A percentile compares a stretch with the other conserved stretches of the same genome.
phyloP scores from a whole-genome alignment of 2,113 vertebrate species.

The Gulo gulo region DNA sequence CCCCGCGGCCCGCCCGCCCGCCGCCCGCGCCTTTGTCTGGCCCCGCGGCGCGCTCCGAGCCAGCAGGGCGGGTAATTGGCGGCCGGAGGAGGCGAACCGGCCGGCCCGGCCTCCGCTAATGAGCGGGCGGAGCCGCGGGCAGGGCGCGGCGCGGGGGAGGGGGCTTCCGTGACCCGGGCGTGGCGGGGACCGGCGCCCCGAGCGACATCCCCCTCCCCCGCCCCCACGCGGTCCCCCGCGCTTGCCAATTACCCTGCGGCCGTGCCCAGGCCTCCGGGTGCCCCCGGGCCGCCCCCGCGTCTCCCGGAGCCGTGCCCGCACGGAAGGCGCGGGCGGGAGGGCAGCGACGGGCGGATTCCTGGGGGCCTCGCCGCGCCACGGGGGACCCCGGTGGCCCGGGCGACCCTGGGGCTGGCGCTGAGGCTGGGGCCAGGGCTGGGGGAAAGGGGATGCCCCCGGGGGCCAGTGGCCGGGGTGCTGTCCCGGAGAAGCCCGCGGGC shows the following conservation, averaged over 20 bases:
- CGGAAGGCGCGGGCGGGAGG: background rate
- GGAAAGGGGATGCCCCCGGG: background rate
- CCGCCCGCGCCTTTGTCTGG: constrained; percentile 72
- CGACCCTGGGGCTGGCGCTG: background rate
- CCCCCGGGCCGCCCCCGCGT: constrained; percentile 46
- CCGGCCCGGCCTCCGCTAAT: constrained; percentile 73
- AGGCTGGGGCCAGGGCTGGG: background rate
- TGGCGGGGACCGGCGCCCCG: background rate
- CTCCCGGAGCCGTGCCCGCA: constrained; percentile 59
- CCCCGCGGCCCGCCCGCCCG: background rate
- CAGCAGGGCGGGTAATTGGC: constrained; percentile 75
- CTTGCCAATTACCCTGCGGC: constrained; percentile 58
- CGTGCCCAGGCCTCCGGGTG: constrained; percentile 63
- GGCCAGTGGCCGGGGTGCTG: background rate
- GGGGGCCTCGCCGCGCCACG: background rate
- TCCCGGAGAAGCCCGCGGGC: constrained; percentile 31
- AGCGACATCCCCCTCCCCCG: background rate
- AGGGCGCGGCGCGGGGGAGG: constrained; percentile 29
- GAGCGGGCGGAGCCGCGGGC: constrained; percentile 75
- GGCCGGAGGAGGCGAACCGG: constrained; percentile 60
- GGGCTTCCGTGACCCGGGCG: background rate
- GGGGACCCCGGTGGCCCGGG: background rate
- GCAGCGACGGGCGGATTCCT: background rate
- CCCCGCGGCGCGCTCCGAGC: constrained; percentile 68
- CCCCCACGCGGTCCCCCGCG: background rate